These are phyloP conservation scores for Eurois occulta DNA, from an alignment of 2,888 invertebrate genomes.

Conservation along the genomic window DNA sequence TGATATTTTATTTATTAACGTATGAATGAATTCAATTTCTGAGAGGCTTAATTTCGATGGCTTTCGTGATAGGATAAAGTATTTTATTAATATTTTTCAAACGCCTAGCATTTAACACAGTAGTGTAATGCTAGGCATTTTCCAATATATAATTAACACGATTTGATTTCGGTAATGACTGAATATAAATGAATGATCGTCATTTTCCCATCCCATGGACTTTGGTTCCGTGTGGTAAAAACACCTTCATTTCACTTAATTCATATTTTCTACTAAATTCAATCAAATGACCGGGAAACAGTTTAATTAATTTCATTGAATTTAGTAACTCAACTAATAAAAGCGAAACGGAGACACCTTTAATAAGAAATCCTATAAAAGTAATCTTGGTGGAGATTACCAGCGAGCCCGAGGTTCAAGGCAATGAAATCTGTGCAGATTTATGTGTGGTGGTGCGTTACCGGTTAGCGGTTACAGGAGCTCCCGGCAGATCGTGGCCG, in stretches of 20 bases:
- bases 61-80: not conserved
- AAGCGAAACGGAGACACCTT: slow-evolving; percentile 15
- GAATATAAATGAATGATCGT: not conserved
- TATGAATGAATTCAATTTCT: slow-evolving; percentile 28
- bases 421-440: slow-evolving; percentile 82
- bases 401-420: slow-evolving; percentile 74
- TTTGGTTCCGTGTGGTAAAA: not conserved
- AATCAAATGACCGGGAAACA: not conserved
- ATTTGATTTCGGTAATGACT: not conserved
- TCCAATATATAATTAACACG: not conserved
- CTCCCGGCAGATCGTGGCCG: slow-evolving; percentile 59
- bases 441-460: slow-evolving; percentile 79
- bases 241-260: no score
- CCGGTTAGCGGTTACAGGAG: slow-evolving; percentile 56
- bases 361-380: slow-evolving; percentile 66
- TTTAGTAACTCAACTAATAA: not conserved
- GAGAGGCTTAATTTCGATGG: slow-evolving; percentile 9
- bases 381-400: slow-evolving; percentile 73
- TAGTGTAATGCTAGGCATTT: not conserved
- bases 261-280: no score
- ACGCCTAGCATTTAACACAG: not conserved
- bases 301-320: not conserved
- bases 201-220: no score
- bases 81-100: slow-evolving; percentile 1
- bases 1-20: slow-evolving; percentile 1